phyloP scores from a whole-genome alignment of 2,113 vertebrate genomes.

The Acrocephalus arundinaceus region DNA sequence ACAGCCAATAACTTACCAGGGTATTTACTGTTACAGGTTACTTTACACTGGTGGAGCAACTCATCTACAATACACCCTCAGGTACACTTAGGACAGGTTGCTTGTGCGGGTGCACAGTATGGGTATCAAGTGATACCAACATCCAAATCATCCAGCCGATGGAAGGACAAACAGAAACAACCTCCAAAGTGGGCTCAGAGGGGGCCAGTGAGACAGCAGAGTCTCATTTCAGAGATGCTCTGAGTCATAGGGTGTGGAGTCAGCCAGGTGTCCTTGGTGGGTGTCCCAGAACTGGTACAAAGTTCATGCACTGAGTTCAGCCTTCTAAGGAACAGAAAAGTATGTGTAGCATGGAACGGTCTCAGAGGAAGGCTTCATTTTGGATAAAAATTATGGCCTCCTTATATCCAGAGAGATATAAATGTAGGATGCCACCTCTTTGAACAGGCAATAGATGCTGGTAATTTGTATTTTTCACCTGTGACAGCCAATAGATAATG shows the following conservation, averaged over 20 bases:
- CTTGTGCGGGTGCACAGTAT: not conserved
- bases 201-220: not conserved
- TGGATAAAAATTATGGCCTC: not conserved
- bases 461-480: not conserved
- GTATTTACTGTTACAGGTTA: not conserved
- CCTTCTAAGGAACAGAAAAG: not conserved
- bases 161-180: not conserved
- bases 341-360: not conserved
- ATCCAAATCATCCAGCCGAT: rapidly evolving
- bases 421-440: not conserved
- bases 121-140: too few species aligned
- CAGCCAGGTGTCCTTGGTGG: not conserved
- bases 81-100: not conserved
- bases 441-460: not conserved
- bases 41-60: not conserved
- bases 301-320: not conserved
- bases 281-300: not conserved
- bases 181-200: not conserved
- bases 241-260: not conserved
- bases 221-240: not conserved
- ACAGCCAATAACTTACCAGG: not conserved
- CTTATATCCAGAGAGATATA: not conserved
- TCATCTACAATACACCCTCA: not conserved
- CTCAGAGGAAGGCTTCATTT: not conserved
- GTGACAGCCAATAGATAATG: rapidly evolving